phyloP scores from a whole-genome alignment of 2,113 vertebrate species.

The Megatriorchis doriae region DNA sequence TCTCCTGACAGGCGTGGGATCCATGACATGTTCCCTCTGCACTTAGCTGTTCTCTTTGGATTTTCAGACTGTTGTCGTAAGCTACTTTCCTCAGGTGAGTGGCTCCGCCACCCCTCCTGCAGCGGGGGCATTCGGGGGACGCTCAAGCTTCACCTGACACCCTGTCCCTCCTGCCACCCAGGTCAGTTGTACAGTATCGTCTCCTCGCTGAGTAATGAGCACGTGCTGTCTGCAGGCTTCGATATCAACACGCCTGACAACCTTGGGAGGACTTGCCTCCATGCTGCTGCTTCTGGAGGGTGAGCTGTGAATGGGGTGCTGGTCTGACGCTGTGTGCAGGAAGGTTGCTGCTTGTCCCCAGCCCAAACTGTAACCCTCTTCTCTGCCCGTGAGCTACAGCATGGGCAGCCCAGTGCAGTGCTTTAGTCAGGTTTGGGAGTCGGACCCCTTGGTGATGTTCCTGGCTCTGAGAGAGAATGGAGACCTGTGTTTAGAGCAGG shows the following conservation, averaged over 20 bases:
- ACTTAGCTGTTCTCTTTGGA: constrained; percentile 90
- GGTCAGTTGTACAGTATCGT: constrained; percentile 92
- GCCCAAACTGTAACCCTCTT: not conserved
- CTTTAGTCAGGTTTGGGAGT: not conserved
- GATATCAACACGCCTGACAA: constrained; percentile 90
- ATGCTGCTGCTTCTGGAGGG: constrained; percentile 95
- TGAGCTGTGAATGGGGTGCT: constrained; percentile 15
- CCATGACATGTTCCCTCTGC: constrained; percentile 93
- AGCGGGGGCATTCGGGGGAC: rapidly evolving
- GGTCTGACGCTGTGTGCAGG: not conserved
- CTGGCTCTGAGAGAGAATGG: not conserved
- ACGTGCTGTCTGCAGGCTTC: constrained; percentile 81
- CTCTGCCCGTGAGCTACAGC: rapidly evolving
- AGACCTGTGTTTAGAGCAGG: not conserved
- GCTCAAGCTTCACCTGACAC: not conserved
- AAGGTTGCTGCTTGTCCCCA: not conserved
- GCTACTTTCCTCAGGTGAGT: constrained; percentile 90
- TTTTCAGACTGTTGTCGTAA: constrained; percentile 97
- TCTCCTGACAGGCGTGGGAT: constrained; percentile 80
- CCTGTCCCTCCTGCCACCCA: not conserved
- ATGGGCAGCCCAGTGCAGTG: rapidly evolving
- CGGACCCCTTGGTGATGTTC: not conserved
- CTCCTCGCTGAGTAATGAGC: constrained; percentile 90
- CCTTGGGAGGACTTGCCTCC: constrained; percentile 90
- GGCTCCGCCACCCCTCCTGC: rapidly evolving